Evolutionary conservation across 1,140 invertebrate species (phyloP).

Genomic region (Archivesica marissinica): DNA sequence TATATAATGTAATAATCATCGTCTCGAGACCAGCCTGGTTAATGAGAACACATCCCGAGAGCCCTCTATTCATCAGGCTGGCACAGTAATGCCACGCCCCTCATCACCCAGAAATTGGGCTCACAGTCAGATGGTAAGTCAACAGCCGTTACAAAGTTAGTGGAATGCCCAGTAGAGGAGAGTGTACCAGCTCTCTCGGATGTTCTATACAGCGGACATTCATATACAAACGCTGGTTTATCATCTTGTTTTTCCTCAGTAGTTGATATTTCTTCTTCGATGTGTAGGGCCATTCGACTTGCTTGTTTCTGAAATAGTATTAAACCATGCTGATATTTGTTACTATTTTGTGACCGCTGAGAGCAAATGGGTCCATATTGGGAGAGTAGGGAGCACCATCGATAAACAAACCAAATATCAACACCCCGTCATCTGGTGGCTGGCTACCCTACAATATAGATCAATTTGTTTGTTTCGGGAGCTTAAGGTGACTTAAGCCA

Average conservation of each 20-base stretch:
- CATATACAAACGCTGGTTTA: conserved; percentile 84
- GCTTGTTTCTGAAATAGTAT: neutral
- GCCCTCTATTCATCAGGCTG: conserved; percentile 81
- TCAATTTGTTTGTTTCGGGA: too few species aligned
- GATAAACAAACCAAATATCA: conserved; percentile 93
- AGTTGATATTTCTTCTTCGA: neutral
- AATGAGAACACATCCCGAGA: too few species aligned
- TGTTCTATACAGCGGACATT: conserved; percentile 92
- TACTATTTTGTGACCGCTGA: too few species aligned
- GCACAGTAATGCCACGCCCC: conserved; percentile 81
- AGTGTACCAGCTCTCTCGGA: conserved; percentile 91
- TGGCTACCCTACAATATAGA: conserved; percentile 57
- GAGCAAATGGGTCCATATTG: too few species aligned
- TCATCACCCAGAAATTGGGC: conserved; percentile 80
- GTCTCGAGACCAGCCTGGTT: too few species aligned
- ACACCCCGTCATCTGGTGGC: conserved; percentile 86
- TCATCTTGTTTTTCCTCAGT: neutral
- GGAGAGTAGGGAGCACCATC: too few species aligned
- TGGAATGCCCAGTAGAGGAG: conserved; percentile 93
- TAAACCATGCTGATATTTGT: too few species aligned
- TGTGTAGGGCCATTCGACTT: neutral
- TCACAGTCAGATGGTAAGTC: conserved; percentile 75
- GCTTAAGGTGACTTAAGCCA: too few species aligned
- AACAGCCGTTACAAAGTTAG: conserved; percentile 90
- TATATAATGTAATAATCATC: too few species aligned